Conservation (phyloP, 2,888 invertebrate species). For the Metopia argyrocephala region DNA sequence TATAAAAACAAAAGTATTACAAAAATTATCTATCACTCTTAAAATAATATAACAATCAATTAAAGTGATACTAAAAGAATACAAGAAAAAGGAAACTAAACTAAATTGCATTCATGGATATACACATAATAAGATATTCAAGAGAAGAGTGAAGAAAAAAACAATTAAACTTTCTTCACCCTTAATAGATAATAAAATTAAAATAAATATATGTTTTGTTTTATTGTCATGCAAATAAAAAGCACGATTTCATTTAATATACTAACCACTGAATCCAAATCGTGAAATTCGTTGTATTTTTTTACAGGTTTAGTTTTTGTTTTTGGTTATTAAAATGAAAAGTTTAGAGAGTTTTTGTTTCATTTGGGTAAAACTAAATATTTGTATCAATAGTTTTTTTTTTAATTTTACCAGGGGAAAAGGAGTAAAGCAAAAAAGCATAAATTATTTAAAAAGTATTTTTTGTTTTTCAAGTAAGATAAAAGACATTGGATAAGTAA, state of each 20-base stretch:
- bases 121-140: not conserved
- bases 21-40: not conserved
- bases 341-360: slow-evolving; percentile 68
- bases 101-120: not conserved
- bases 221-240: slow-evolving; percentile 52
- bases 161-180: not conserved
- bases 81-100: not conserved
- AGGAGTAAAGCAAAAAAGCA: slow-evolving; percentile 57
- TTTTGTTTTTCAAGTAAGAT: slow-evolving; percentile 40
- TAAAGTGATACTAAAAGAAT: not conserved
- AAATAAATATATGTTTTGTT: not conserved
- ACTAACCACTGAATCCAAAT: slow-evolving; percentile 76
- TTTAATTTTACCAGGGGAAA: slow-evolving; percentile 55
- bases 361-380: slow-evolving; percentile 75
- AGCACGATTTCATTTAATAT: slow-evolving; percentile 63
- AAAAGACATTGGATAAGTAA: slow-evolving; percentile 51
- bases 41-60: not conserved
- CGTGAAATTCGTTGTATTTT: slow-evolving; percentile 70
- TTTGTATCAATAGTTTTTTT: slow-evolving; percentile 46
- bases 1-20: no score
- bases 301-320: slow-evolving; percentile 24
- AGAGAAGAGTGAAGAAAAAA: slow-evolving; percentile 4
- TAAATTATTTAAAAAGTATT: slow-evolving; percentile 60
- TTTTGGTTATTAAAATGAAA: slow-evolving; percentile 66
- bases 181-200: not conserved